These are phyloP conservation scores for Osmoderma eremita DNA, from an alignment of 2,888 invertebrate genomes.

Conservation along the genomic window DNA sequence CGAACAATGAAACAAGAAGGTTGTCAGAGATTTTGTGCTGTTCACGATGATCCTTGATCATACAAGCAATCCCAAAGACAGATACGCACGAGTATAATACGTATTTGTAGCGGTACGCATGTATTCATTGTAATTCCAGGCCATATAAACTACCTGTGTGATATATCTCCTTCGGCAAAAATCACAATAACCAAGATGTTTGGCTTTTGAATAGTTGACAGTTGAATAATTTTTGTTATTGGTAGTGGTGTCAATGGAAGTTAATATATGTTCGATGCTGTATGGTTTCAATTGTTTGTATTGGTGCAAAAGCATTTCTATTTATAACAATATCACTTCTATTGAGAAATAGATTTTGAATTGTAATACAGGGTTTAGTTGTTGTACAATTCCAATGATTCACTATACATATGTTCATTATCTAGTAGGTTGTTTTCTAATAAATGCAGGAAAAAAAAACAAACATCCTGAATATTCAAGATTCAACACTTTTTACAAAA, in stretches of 20 bases:
- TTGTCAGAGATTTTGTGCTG: constrained; percentile 55
- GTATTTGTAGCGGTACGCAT: constrained; percentile 1
- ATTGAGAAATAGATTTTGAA: background rate
- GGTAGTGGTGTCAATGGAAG: constrained; percentile 36
- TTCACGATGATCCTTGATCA: constrained; percentile 36
- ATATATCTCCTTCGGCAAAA: constrained; percentile 10
- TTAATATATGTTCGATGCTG: constrained; percentile 34
- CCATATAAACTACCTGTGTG: constrained; percentile 34
- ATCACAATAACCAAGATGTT: constrained; percentile 35
- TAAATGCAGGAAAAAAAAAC: too few relatives aligned
- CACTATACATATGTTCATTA: too few relatives aligned
- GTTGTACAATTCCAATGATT: too few relatives aligned
- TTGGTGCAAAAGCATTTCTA: background rate
- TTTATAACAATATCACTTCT: constrained; percentile 3
- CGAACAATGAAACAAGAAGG: constrained; percentile 59
- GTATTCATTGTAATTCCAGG: constrained; percentile 20
- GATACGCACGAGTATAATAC: background rate
- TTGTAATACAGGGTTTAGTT: too few relatives aligned
- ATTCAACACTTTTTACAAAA: too few relatives aligned
- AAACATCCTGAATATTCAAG: too few relatives aligned
- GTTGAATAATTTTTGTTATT: constrained; percentile 28
- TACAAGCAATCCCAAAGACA: background rate
- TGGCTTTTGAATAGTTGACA: constrained; percentile 37
- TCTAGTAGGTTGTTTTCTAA: too few relatives aligned
- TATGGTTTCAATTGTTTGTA: background rate